Evolutionary conservation across 2,888 invertebrate species (phyloP), one percentile per base, ranked within the genome.

Genomic region (Tachystola acroxantha): DNA sequence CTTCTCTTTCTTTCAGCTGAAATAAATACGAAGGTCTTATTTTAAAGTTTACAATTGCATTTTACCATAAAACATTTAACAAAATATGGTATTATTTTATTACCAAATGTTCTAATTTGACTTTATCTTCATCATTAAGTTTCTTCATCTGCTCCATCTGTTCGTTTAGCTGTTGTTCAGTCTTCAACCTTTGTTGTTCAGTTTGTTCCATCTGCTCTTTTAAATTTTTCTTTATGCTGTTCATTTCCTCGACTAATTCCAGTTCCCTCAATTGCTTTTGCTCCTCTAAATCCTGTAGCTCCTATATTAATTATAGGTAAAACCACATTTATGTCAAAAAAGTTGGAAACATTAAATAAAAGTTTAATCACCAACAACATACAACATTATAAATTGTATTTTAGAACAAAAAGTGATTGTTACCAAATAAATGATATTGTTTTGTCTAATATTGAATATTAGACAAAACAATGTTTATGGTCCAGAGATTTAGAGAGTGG

Each of bases 111-210:
- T 78, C 69, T 57, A 79, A 70, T 57, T 66, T 79, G 4, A 56
- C 46, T 57, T 77, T 76, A 16, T 80, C 79, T 41, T 80, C 76
- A 47, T 74, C 61, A 42, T 63, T 74, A 5, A 76, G 54, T 54
- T 78, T 80, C 43, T 77, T 73, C 61, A 82, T 68, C 34, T 77
- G 56, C 33, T 79, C 73, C 45, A 76, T 61, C 46, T 81, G 74
- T 26, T 59, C 53, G 39, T 53, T 67, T 1, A 84, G 63, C 29
- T 78, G 57, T 34, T 73, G 59, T 44, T 84, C 71, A 2, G 76
- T 61, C 39, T 68, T 62, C 12, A 55, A 42, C 46, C 68, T 74
- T 40, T 88, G 77, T 34, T 76, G 71, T 43, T 88, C 78, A 20
- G 79, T 82, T 31, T 84, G 60, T 39, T 84, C 66, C 26, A 81